These are phyloP conservation scores for Thymelicus acteon DNA, from an alignment of 2,888 invertebrate genomes.

Conservation along the genomic window DNA sequence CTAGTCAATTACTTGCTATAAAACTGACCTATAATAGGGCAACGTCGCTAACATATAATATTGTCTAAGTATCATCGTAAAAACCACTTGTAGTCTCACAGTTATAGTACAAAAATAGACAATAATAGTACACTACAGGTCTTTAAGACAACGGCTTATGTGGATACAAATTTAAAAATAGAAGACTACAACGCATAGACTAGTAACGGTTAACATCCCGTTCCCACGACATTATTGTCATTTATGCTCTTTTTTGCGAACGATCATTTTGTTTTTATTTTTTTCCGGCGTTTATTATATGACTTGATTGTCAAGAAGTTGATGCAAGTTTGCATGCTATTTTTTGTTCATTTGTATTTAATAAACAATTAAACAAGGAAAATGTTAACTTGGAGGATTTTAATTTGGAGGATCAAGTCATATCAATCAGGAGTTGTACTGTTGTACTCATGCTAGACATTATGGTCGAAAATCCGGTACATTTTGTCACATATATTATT, in stretches of 20 bases:
- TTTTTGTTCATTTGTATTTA: too few species aligned
- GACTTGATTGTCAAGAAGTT: neutral
- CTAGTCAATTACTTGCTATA: too few species aligned
- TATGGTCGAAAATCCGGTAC: too few species aligned
- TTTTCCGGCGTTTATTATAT: constrained; percentile 37
- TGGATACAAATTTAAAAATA: constrained; percentile 40
- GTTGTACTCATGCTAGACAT: too few species aligned
- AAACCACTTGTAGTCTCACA: constrained; percentile 1
- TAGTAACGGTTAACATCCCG: constrained; percentile 59
- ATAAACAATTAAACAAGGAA: too few species aligned
- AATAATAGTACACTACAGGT: constrained; percentile 14
- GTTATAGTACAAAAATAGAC: constrained; percentile 15
- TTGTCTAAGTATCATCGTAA: neutral
- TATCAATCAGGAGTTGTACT: too few species aligned
- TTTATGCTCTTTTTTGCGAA: constrained; percentile 45
- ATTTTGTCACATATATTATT: too few species aligned
- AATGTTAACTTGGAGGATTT: too few species aligned
- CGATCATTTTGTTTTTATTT: constrained; percentile 44
- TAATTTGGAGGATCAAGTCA: too few species aligned
- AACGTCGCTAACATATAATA: constrained; percentile 4
- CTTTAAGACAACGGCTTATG: constrained; percentile 23
- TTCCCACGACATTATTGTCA: constrained; percentile 55
- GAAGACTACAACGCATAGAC: constrained; percentile 43
- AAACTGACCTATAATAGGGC: neutral
- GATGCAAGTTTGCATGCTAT: neutral